phyloP scores from a whole-genome alignment of 2,797 vertebrate genomes.

The Monodelphis domestica region DNA sequence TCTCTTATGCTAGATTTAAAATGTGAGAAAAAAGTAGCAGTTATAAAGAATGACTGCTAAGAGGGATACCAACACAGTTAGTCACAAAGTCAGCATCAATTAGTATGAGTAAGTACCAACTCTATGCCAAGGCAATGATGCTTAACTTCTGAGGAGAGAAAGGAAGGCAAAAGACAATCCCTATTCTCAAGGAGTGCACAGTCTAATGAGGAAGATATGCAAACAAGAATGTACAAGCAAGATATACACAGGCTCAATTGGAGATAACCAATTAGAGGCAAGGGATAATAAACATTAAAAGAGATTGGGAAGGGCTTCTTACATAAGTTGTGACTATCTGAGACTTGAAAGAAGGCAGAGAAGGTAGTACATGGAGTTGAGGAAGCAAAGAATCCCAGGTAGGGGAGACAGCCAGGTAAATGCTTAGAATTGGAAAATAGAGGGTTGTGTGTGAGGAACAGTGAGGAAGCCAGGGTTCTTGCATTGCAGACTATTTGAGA shows the following conservation, averaged over 20 bases:
- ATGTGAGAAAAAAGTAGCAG: neutral
- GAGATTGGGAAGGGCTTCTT: neutral
- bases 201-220: neutral
- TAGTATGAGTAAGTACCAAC: neutral
- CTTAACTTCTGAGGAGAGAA: neutral
- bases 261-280: neutral
- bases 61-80: neutral
- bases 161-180: neutral
- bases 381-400: neutral
- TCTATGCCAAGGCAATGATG: neutral
- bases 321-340: conserved; percentile 5
- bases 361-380: neutral
- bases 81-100: conserved; percentile 18
- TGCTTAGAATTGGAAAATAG: neutral
- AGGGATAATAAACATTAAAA: neutral
- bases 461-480: neutral
- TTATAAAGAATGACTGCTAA: conserved; percentile 13
- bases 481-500: neutral
- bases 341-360: neutral
- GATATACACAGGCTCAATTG: neutral
- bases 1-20: conserved; percentile 6
- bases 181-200: neutral
- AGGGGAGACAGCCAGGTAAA: neutral
- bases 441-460: neutral
- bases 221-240: neutral